Evolutionary conservation across 2,113 vertebrate genomes (phyloP).

Genomic region (Tragelaphus strepsiceros): DNA sequence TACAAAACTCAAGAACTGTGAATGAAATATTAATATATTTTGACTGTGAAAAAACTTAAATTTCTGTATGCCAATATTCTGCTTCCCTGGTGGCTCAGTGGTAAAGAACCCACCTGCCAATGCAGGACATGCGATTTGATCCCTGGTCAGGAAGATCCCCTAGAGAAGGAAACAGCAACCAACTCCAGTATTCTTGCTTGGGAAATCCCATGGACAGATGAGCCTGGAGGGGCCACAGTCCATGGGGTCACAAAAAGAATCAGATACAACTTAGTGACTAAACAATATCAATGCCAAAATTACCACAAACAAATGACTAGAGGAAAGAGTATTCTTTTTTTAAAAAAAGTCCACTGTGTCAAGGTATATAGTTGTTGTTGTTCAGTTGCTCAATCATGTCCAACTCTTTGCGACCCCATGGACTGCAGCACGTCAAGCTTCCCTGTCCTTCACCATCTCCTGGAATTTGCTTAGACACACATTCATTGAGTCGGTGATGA

Average conservation of each 20-base stretch:
- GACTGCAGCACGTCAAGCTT: neutral
- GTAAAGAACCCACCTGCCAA: neutral
- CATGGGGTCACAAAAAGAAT: neutral
- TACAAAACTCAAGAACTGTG: conserved; percentile 49
- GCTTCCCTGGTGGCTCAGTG: neutral
- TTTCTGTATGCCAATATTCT: conserved; percentile 25
- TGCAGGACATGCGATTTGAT: neutral
- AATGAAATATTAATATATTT: conserved; percentile 61
- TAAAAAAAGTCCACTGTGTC: neutral
- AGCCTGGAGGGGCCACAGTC: neutral
- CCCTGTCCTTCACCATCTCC: neutral
- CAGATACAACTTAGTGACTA: neutral
- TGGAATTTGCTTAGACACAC: neutral
- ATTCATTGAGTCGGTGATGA: neutral
- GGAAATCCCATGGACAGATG: neutral
- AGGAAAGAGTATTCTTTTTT: neutral
- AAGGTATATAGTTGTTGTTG: neutral
- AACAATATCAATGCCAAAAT: neutral
- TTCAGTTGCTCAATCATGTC: neutral
- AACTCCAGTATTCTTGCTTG: neutral
- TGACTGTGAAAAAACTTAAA: conserved; percentile 27
- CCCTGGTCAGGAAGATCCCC: neutral
- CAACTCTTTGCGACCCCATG: neutral
- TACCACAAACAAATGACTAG: conserved; percentile 42
- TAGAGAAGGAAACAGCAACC: neutral